phyloP scores from a whole-genome alignment of 2,113 vertebrate species.

The Calcarius ornatus region DNA sequence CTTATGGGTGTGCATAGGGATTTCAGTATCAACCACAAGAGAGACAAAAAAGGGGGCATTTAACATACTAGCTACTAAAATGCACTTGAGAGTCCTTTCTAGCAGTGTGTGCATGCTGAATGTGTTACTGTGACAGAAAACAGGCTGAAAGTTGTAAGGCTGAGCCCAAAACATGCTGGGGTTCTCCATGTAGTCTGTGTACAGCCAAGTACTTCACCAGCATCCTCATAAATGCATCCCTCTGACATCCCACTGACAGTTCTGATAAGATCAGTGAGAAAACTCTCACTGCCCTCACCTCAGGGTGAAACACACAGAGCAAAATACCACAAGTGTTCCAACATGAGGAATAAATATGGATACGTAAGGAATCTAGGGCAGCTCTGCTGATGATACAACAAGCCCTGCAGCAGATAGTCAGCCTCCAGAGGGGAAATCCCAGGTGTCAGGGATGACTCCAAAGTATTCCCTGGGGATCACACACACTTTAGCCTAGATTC shows the following conservation, averaged over 20 bases:
- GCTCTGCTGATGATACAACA: neutral
- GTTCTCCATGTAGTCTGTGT: neutral
- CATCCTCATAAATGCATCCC: neutral
- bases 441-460: neutral
- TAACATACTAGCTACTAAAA: neutral
- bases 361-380: neutral
- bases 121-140: neutral
- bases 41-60: neutral
- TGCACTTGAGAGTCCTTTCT: neutral
- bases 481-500: neutral
- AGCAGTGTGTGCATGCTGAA: accelerated
- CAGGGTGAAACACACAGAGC: neutral
- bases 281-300: neutral
- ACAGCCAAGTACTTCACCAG: neutral
- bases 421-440: constrained; percentile 12
- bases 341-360: accelerated
- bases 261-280: neutral
- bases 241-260: neutral
- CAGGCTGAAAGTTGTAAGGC: neutral
- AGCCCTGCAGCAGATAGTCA: neutral
- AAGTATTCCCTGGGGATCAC: neutral
- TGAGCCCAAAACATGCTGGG: neutral
- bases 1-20: neutral
- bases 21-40: neutral
- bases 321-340: neutral